These are phyloP conservation scores for Heterochromis multidens DNA, from an alignment of 2,113 vertebrate genomes.

Conservation along the genomic window DNA sequence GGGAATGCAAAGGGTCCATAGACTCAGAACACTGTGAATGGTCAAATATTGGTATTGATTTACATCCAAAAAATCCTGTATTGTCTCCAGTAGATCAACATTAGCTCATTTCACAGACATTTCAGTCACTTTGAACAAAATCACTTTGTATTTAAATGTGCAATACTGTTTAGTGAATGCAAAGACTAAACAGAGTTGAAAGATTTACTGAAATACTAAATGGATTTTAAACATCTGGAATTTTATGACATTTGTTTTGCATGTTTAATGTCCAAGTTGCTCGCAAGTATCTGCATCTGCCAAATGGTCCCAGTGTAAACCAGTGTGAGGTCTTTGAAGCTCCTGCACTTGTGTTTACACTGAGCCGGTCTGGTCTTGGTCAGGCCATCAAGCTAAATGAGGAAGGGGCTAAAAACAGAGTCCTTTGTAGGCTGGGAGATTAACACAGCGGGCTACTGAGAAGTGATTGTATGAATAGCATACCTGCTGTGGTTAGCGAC, in stretches of 20 bases:
- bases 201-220: background rate
- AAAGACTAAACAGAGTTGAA: background rate
- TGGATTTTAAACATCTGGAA: background rate
- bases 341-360: conserved; percentile 51
- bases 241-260: conserved; percentile 5
- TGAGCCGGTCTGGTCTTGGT: conserved; percentile 34
- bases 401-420: conserved; percentile 54
- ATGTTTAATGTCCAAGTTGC: background rate
- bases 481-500: conserved; percentile 10
- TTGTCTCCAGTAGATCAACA: background rate
- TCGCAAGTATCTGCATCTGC: background rate
- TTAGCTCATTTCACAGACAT: background rate
- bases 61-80: conserved; percentile 1
- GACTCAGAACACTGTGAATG: background rate
- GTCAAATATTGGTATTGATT: conserved; percentile 26
- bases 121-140: background rate
- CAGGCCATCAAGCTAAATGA: conserved; percentile 50
- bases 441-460: conserved; percentile 51
- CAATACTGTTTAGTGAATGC: background rate
- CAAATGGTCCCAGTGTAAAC: conserved; percentile 17
- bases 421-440: conserved; percentile 33
- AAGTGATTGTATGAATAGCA: conserved; percentile 41
- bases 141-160: background rate
- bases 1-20: conserved; percentile 26
- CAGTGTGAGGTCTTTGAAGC: conserved; percentile 63